Evolutionary conservation across 1,140 invertebrate genomes (phyloP), one percentile per base, ranked within the genome.

Genomic region (Drosophila aff.): DNA sequence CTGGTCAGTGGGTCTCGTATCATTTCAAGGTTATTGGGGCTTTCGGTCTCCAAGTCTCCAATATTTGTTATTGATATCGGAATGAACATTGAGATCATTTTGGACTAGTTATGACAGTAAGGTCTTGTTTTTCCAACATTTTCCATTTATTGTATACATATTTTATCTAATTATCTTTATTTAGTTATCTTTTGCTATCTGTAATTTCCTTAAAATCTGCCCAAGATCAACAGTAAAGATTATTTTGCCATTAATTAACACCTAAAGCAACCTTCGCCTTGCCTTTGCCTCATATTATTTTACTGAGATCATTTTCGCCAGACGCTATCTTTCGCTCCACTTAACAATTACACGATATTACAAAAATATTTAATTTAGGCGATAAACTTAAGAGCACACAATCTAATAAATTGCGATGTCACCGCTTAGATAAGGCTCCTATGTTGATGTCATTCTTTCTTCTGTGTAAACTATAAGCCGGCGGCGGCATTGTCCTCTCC

Each of bases 381-480:
- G 67, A 76, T 78, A 77, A 78, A 69, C 57, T 69, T 72, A 71
- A 60, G 49, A 82, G 66, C 66, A 68, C 38, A 76, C 75, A 79
- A 77, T 80, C 63, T 81, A 80, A 68, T 81, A 89, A 89, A 87
- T 86, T 87, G 64, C 60, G 58, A 66, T 58, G 80, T 73, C 52
- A 18, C 33, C 23, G 31, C 47, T 65, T 15, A 73, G 83, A 87
- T 87, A 87, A 52, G 49, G 31, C 57, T 38, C 28, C 38, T 1
- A 46, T 38, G 76, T 74, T 89, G 76, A 89, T 82, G 73, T 77
- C 74, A 82, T 78, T 55, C 52, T 57, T 4, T 36, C 3, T 36
- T 43, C 52, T 41, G 41, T 52, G 46, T 23, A 46, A 40, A 9
- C 23, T 26, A 9, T 36, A 55, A 50, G 46, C 23, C 62, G 13